Base-by-base conservation (phyloP, 2,888 invertebrate species). In the Oxystoma pomonae region DNA sequence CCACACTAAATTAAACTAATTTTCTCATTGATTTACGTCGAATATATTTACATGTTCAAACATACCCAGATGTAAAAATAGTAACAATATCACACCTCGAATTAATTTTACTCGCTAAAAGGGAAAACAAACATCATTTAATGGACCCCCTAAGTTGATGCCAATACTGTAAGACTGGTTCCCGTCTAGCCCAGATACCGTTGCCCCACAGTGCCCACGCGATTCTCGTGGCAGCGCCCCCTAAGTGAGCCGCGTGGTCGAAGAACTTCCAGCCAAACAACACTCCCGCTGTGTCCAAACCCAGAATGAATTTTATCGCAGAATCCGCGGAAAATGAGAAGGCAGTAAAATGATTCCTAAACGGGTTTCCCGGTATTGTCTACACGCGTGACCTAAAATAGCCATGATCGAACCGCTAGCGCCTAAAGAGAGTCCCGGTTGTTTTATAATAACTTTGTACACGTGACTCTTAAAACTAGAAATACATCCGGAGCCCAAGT, bases 231-330 rank as follows among this genome's bases (percentile, higher is more conserved):
- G 92, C 75, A 53, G 92, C 91, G 35, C 98, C 98, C 17, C 97
- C 96, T 68, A 99, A 86, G 88, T 99, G 98, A n/a, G 96, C 98
- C 0, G 98, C 98, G 81, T 99, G 98, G 79, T 99, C 98, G 75
- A 99, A 94, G 72, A 94, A 85, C 77, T 87, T 90, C 96, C 97
- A 99, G 53, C 93, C 88, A 64, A 94, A 77, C 5, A 95, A 61
- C 53, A 96, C 85, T 20, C 98, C 98, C 20, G 89, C 85, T 18
- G 90, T 78, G 78, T 99, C 98, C 61, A 98, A 79, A 9, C 88
- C 86, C 80, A 98, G 87, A 60, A 98, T 85, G 16, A 88, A 89
- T 82, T 93, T 93, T 65, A 98, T 86, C 55, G 92, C 96, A 94
- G 94, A 78, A 62, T 89, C 88, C 20, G 98, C 97, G 35, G 94